Conservation (phyloP, 2,888 invertebrate species). For the Parnassius apollo region DNA sequence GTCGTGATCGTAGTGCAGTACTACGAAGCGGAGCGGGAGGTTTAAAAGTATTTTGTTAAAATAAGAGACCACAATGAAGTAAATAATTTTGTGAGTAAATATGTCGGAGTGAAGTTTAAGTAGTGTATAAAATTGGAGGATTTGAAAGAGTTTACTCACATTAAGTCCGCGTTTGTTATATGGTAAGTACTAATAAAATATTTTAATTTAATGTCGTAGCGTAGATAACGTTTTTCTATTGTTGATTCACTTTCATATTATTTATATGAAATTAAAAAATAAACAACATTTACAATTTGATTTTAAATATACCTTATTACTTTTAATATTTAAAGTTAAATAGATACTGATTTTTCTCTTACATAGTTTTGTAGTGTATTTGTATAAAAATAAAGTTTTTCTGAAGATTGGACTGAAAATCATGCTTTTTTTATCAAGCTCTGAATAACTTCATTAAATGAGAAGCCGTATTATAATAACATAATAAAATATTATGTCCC, state of each 20-base stretch:
- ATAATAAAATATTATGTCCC: too few relatives aligned
- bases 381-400: too few relatives aligned
- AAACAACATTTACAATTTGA: too few relatives aligned
- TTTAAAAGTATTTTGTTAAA: constrained; percentile 41
- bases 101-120: constrained; percentile 17
- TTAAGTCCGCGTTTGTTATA: constrained; percentile 9
- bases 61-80: constrained; percentile 38
- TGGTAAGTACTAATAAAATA: constrained; percentile 20
- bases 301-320: too few relatives aligned
- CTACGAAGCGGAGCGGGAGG: constrained; percentile 52
- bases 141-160: not conserved
- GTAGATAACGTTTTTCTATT: not conserved
- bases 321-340: too few relatives aligned
- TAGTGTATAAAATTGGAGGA: constrained; percentile 10
- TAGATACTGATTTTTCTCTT: too few relatives aligned
- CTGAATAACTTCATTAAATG: too few relatives aligned
- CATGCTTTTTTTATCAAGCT: too few relatives aligned
- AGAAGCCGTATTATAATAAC: too few relatives aligned
- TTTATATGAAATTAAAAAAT: too few relatives aligned
- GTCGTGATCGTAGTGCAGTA: constrained; percentile 39
- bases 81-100: constrained; percentile 2
- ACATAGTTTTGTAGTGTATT: too few relatives aligned
- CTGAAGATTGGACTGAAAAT: too few relatives aligned
- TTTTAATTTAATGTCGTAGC: not conserved
- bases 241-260: not conserved